phyloP scores from a whole-genome alignment of 2,113 vertebrate species.

The Eptesicus fuscus region DNA sequence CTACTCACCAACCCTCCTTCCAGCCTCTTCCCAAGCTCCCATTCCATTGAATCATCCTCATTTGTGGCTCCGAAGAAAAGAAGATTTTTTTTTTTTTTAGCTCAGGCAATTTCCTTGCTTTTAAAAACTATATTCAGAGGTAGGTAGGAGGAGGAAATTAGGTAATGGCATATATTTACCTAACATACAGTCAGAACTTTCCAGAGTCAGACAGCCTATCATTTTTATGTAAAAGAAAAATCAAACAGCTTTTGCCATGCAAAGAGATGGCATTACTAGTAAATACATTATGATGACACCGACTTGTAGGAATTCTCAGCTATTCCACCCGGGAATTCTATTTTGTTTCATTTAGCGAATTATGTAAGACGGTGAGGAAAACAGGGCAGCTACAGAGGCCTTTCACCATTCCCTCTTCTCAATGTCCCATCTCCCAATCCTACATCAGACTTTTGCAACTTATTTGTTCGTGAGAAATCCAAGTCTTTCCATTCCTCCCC shows the following conservation, averaged over 20 bases:
- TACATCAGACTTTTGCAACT: not conserved
- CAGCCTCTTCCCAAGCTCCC: not conserved
- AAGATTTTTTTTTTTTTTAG: not conserved
- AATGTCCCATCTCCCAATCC: not conserved
- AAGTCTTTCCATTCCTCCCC: not conserved
- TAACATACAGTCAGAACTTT: not conserved
- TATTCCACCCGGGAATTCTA: not conserved
- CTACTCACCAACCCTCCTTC: not conserved
- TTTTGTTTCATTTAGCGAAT: not conserved
- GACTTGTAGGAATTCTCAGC: not conserved
- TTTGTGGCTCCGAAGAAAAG: not conserved
- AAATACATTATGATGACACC: not conserved
- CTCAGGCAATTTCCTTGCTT: not conserved
- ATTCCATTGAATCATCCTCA: not conserved
- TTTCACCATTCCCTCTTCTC: not conserved
- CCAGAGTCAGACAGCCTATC: not conserved
- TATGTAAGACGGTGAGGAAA: not conserved
- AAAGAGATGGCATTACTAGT: not conserved
- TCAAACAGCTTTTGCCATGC: not conserved
- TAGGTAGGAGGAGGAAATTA: not conserved
- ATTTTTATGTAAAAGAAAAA: not conserved
- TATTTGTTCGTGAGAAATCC: not conserved
- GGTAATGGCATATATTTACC: not conserved
- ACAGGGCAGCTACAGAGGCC: not conserved
- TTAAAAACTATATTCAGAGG: not conserved